Percentiles rank a stretch among this genome's conserved stretches.
phyloP scores from a whole-genome alignment of 2,797 vertebrate species.

The Eutrigla gurnardus region DNA sequence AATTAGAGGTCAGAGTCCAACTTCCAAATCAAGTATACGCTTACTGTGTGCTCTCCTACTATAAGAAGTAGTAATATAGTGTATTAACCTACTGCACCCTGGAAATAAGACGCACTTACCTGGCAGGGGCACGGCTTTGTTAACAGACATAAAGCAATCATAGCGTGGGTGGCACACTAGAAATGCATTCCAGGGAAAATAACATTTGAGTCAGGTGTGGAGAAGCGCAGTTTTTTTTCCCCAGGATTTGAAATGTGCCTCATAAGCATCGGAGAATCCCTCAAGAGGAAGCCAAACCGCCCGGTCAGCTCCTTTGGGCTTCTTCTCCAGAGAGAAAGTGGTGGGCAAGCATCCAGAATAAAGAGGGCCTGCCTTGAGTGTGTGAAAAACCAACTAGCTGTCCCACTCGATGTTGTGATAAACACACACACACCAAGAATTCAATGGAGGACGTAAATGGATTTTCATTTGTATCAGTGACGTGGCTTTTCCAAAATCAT shows the following conservation, averaged over 20 bases:
- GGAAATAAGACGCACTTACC: slow-evolving; percentile 14
- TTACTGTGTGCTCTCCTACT: slow-evolving; percentile 27
- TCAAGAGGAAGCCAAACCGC: slow-evolving; percentile 53
- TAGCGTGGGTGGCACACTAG: background rate
- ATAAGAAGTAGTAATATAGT: slow-evolving; percentile 29
- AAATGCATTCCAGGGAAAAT: slow-evolving; percentile 23
- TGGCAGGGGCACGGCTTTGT: slow-evolving; percentile 10
- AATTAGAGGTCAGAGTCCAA: slow-evolving; percentile 32
- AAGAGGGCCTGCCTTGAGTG: slow-evolving; percentile 18
- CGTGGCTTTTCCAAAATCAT: background rate
- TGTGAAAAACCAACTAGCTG: slow-evolving; percentile 22
- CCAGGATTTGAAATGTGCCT: slow-evolving; percentile 48
- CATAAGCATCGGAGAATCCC: slow-evolving; percentile 54
- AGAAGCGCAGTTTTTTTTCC: slow-evolving; percentile 11
- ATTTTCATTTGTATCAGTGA: background rate
- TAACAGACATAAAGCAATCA: slow-evolving; percentile 25
- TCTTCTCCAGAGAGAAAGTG: slow-evolving; percentile 21
- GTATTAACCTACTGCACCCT: slow-evolving; percentile 27
- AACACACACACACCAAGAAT: background rate
- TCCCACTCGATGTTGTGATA: slow-evolving; percentile 15
- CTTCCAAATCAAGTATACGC: slow-evolving; percentile 35
- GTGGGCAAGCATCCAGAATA: slow-evolving; percentile 36
- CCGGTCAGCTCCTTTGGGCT: slow-evolving; percentile 43
- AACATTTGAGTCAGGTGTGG: slow-evolving; percentile 22
- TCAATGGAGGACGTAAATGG: background rate